Evolutionary conservation across 2,888 invertebrate species (phyloP).

Genomic region (Cryptocephalus moraei): DNA sequence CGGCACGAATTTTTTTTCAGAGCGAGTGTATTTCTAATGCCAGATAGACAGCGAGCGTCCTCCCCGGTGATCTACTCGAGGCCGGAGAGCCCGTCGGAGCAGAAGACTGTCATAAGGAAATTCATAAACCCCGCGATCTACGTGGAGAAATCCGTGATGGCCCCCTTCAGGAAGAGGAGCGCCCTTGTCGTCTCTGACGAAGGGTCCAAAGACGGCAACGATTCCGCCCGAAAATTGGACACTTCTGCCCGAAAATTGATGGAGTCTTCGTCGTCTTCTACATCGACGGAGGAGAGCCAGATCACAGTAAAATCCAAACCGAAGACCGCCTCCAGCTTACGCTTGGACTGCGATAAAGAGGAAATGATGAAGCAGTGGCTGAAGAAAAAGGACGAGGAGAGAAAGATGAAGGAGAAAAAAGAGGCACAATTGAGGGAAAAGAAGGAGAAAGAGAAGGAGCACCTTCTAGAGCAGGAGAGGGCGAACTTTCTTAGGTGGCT

Average conservation of each 20-base stretch:
- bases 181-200: constrained; percentile 13
- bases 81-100: not conserved
- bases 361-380: constrained; percentile 35
- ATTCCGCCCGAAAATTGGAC: constrained; percentile 1
- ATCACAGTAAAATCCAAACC: constrained; percentile 13
- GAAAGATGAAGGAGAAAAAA: constrained; percentile 23
- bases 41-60: not conserved
- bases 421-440: constrained; percentile 25
- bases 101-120: constrained; percentile 28
- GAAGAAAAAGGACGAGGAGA: constrained; percentile 32
- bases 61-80: not conserved
- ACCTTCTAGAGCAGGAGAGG: constrained; percentile 32
- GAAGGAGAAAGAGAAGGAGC: constrained; percentile 31
- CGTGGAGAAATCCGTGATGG: constrained; percentile 39
- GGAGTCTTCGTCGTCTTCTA: constrained; percentile 7
- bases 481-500: constrained; percentile 43
- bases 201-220: constrained; percentile 2
- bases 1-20: no score
- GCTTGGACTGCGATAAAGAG: constrained; percentile 17
- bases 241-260: constrained; percentile 4
- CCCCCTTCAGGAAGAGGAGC: constrained; percentile 20
- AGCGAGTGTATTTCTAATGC: not conserved
- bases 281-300: constrained; percentile 12
- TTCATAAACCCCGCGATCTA: constrained; percentile 53
- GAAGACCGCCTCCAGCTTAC: constrained; percentile 10